These are phyloP conservation scores for Parazoanthus atlanticus DNA, from an alignment of 92 coral and sea anemone species.

Conservation along the genomic window DNA sequence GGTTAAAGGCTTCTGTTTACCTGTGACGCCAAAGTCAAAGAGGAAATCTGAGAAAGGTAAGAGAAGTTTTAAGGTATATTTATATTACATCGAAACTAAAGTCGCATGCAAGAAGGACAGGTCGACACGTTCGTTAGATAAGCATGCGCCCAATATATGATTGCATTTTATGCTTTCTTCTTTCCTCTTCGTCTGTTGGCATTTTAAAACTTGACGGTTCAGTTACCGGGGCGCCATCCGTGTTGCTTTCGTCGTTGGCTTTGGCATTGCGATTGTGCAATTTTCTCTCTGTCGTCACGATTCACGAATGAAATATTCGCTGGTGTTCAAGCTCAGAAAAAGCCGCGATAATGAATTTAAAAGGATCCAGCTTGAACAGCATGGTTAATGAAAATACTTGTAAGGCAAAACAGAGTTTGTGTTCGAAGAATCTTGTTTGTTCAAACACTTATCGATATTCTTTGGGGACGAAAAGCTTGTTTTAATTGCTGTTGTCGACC, in stretches of 20 bases:
- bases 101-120: background rate
- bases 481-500: constrained; percentile 3
- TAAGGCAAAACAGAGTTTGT: background rate
- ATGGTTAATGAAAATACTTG: background rate
- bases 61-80: background rate
- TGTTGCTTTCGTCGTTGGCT: background rate
- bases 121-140: background rate
- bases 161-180: too few relatives aligned
- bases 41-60: constrained; percentile 32
- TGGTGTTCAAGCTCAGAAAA: background rate
- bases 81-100: background rate
- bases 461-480: background rate
- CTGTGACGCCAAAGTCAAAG: constrained; percentile 28
- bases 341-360: background rate
- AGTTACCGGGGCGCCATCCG: too few relatives aligned
- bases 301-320: background rate
- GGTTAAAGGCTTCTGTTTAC: constrained; percentile 46
- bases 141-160: too few relatives aligned
- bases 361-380: background rate
- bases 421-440: background rate
- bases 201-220: background rate
- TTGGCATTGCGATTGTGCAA: background rate
- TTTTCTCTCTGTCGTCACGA: background rate
- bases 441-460: constrained; percentile 1
- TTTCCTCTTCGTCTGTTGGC: background rate